A percentile compares a stretch with the other conserved stretches of the same genome.
Conservation (phyloP, 2,113 vertebrate genomes). For the Vidua chalybeata region DNA sequence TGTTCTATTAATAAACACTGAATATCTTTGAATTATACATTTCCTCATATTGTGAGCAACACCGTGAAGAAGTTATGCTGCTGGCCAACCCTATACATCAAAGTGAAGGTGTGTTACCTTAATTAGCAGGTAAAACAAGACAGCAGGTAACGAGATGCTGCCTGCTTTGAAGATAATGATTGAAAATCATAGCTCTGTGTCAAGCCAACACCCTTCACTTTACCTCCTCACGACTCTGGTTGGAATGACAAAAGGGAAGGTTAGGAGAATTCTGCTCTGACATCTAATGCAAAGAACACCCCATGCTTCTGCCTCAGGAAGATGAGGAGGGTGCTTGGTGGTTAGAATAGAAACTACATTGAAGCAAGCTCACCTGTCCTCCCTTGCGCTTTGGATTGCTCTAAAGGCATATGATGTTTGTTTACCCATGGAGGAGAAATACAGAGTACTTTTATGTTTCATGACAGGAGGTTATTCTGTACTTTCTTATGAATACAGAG, state of each 20-base stretch:
- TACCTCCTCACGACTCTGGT: neutral
- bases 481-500: neutral
- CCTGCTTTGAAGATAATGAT: slow-evolving; percentile 57
- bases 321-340: neutral
- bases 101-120: slow-evolving; percentile 17
- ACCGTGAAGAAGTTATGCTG: neutral
- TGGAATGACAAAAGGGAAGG: neutral
- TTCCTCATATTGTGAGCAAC: slow-evolving; percentile 23
- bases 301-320: neutral
- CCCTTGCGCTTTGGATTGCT: neutral
- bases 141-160: slow-evolving; percentile 17
- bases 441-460: neutral
- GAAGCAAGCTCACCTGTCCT: neutral
- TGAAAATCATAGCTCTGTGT: slow-evolving; percentile 18
- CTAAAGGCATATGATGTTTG: neutral
- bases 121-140: slow-evolving; percentile 52
- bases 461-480: neutral
- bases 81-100: slow-evolving; percentile 47
- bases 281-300: neutral
- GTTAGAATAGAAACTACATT: neutral
- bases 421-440: neutral
- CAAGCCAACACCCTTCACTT: neutral
- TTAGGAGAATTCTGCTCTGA: neutral
- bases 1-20: slow-evolving; percentile 49
- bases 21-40: slow-evolving; percentile 39